Percentiles rank a stretch among this genome's conserved stretches.
Evolutionary conservation across 2,888 invertebrate species (phyloP).

Genomic region (Epiblema foenella): DNA sequence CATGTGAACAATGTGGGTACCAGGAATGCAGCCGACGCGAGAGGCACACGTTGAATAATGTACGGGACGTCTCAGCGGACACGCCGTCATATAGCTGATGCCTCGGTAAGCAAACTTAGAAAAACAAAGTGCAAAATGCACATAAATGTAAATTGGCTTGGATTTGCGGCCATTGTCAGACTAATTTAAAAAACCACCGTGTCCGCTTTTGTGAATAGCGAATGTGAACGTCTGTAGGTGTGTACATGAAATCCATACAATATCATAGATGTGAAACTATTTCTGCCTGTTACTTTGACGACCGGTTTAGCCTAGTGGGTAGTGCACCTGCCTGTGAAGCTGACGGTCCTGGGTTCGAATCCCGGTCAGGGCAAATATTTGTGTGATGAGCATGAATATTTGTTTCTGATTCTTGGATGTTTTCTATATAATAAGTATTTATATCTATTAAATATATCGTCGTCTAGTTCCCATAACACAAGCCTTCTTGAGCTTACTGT

Average conservation of each 20-base stretch:
- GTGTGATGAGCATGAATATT: too few species aligned
- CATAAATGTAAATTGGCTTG: constrained; percentile 23
- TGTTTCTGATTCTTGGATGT: too few species aligned
- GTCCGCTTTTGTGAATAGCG: constrained; percentile 6
- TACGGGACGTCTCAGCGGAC: constrained; percentile 58
- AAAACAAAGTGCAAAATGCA: constrained; percentile 35
- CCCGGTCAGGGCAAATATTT: too few species aligned
- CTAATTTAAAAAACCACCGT: constrained; percentile 17
- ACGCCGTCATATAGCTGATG: constrained; percentile 54
- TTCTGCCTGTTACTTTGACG: too few species aligned
- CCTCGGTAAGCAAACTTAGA: constrained; percentile 51
- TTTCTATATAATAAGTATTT: too few species aligned
- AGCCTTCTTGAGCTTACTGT: too few species aligned
- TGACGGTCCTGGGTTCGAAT: too few species aligned
- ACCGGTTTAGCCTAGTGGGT: too few species aligned
- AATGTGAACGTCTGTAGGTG: not conserved
- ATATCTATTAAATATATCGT: too few species aligned
- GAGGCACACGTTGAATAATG: constrained; percentile 73
- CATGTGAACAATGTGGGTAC: constrained; percentile 62
- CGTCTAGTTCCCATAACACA: too few species aligned
- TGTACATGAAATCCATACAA: not conserved
- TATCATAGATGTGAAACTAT: not conserved
- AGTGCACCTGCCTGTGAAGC: too few species aligned
- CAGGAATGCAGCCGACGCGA: constrained; percentile 61
- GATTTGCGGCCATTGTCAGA: not conserved